Evolutionary conservation across 2,113 vertebrate species (phyloP), one percentile per base, ranked within the genome.

Genomic region (Tetrax tetrax): DNA sequence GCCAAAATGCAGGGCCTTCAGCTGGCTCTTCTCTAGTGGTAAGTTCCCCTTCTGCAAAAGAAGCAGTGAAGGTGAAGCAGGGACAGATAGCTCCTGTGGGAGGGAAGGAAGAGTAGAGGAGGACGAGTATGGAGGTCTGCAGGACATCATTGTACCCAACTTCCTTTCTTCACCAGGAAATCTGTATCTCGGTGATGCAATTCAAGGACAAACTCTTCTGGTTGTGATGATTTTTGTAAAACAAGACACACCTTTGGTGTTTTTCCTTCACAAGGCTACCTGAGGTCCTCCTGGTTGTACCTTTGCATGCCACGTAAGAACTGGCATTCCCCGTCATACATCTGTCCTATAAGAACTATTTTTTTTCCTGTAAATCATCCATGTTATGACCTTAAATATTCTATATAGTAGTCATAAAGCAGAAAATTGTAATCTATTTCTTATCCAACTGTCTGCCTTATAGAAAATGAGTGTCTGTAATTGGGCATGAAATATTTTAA

Each of bases 401-500:
- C 38, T 65, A 50, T 57, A 61, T 27, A 87, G 63, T 41, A 83
- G 47, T 75, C 75, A 92, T 63, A 93, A 89, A 81, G 80, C 56
- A 71, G 59, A 90, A 96, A 87, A 94, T 71, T 13, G 75, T 81
- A 60, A 93, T 87, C 84, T 89, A 29, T 87, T 95, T 91, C 88
- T 88, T 72, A 80, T 70, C 74, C 75, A 93, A 47, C 89, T 90
- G 33, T 69, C 66, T 75, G 59, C 48, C 66, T 74, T 87, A 54
- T 45, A 92, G 85, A 90, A 96, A 97, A 96, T 79, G 31, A 93
- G 28, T 43, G 60, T 43, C 64, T 95, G 89, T 93, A 97, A 97
- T 95, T 95, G 95, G 74, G 78, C 93, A 95, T 97, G 94, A 96
- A 94, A 83, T 92, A 94, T 92, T 97, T 94, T 95, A 95, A 97